A percentile compares a stretch with the other conserved stretches of the same genome.
phyloP scores from a whole-genome alignment of 2,113 vertebrate species.

The Pygoscelis adeliae region DNA sequence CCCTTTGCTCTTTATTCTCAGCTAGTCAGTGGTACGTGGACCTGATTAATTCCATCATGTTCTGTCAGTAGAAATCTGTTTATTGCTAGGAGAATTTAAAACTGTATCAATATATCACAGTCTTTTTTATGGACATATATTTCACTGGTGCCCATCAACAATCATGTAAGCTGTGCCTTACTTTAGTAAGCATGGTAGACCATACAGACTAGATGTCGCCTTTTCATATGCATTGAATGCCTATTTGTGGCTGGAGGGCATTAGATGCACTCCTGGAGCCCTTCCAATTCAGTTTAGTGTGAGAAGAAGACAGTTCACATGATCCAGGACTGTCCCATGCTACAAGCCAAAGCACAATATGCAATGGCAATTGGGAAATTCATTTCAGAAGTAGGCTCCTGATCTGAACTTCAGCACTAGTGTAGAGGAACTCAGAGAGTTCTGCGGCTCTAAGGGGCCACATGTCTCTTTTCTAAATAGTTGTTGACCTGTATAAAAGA shows the following conservation, averaged over 20 bases:
- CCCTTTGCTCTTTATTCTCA: neutral
- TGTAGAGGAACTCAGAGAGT: neutral
- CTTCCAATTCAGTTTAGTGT: neutral
- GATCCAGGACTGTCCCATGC: neutral
- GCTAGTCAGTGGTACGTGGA: fast-evolving
- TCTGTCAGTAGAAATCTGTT: neutral
- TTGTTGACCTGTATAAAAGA: neutral
- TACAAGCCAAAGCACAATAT: neutral
- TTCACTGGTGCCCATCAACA: neutral
- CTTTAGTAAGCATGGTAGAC: neutral
- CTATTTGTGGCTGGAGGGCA: neutral
- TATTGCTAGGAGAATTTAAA: neutral
- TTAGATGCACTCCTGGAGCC: neutral
- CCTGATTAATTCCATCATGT: neutral
- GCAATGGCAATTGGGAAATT: neutral
- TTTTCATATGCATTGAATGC: neutral
- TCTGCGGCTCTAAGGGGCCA: neutral
- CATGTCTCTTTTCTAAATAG: neutral
- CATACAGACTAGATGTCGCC: neutral
- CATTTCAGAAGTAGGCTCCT: neutral
- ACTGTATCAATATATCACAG: neutral
- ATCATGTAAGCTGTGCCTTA: neutral
- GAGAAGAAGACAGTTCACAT: neutral
- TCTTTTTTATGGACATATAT: neutral
- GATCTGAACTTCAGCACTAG: neutral